phyloP scores from a whole-genome alignment of 2,797 vertebrate species.

The Glyptemys insculpta region DNA sequence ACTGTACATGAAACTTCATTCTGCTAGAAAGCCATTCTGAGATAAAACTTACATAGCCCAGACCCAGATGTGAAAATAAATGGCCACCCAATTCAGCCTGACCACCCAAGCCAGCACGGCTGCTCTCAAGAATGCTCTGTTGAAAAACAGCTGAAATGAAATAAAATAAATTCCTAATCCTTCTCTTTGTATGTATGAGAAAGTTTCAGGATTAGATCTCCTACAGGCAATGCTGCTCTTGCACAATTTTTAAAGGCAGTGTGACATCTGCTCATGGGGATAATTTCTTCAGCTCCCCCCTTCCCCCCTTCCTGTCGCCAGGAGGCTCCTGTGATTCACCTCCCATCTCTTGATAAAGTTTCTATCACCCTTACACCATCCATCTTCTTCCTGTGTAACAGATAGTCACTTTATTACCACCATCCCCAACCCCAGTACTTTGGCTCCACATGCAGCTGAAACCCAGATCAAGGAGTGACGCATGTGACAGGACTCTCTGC shows the following conservation, averaged over 20 bases:
- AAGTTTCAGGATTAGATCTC: conserved; percentile 25
- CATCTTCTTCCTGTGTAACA: not conserved
- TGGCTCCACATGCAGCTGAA: not conserved
- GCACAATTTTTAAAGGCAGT: conserved; percentile 7
- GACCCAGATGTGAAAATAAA: conserved; percentile 62
- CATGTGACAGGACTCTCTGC: not conserved
- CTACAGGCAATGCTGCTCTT: conserved; percentile 12
- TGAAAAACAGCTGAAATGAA: conserved; percentile 59
- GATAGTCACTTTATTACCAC: not conserved
- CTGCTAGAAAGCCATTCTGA: conserved; percentile 60
- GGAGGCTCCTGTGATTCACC: not conserved
- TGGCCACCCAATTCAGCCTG: conserved; percentile 65
- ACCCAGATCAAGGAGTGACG: not conserved
- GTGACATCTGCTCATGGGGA: not conserved
- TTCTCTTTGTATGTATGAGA: conserved; percentile 68
- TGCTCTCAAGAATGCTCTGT: conserved; percentile 63
- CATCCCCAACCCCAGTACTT: rapidly evolving
- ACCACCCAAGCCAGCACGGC: conserved; percentile 47
- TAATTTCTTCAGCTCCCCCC: not conserved
- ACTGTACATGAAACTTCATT: conserved; percentile 68
- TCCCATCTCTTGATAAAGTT: not conserved
- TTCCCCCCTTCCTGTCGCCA: not conserved
- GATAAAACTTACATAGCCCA: conserved; percentile 58
- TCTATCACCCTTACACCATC: not conserved
- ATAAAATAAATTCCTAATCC: conserved; percentile 67